Evolutionary conservation across 2,888 invertebrate species (phyloP), one percentile per base, ranked within the genome.

Genomic region (Tiphia femorata): DNA sequence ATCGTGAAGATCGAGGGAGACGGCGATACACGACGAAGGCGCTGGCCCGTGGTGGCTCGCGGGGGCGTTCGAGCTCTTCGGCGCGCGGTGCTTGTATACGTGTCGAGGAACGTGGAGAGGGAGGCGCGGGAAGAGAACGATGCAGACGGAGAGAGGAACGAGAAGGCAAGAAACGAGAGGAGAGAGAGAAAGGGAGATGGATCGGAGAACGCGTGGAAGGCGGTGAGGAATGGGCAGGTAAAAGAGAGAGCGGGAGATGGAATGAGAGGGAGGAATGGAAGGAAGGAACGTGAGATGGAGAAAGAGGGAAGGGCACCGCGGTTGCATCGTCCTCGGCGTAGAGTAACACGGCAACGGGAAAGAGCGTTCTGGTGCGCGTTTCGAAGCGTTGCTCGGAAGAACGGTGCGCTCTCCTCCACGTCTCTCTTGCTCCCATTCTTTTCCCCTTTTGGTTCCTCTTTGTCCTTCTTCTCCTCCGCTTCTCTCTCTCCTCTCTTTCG

Each of bases 31-130:
- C 58, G 70, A 54, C 58, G 64, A 50, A 70, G 70, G 69, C 56
- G 63, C 62, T 67, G 72, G 62, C 64, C 67, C 67, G 64, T 63
- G 66, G 68, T 69, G 70, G 67, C 70, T 70, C 65, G 75, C 84
- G 85, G 83, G 82, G 84, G 84, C 83, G 81, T 82, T 81, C 76
- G 73, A 76, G 73, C 69, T 67, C 49, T 67, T n/a, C n/a, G n/a
- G n/a, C n/a, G 56, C 65, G 64, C 62, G 70, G 63, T 61, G 66
- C 64, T 62, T 61, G 67, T 64, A 60, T 62, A 64, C 62, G 64
- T 64, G 64, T 58, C 52, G 49, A 46, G 8, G n/a, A n/a, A n/a
- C n/a, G n/a, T n/a, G n/a, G n/a, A n/a, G n/a, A n/a, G n/a, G n/a
- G n/a, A n/a, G n/a, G n/a, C 53, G 48, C 51, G 47, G 42, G 25